Evolutionary conservation across 1,140 invertebrate species (phyloP), one percentile per base, ranked within the genome.

Genomic region (Drosophila cardini): DNA sequence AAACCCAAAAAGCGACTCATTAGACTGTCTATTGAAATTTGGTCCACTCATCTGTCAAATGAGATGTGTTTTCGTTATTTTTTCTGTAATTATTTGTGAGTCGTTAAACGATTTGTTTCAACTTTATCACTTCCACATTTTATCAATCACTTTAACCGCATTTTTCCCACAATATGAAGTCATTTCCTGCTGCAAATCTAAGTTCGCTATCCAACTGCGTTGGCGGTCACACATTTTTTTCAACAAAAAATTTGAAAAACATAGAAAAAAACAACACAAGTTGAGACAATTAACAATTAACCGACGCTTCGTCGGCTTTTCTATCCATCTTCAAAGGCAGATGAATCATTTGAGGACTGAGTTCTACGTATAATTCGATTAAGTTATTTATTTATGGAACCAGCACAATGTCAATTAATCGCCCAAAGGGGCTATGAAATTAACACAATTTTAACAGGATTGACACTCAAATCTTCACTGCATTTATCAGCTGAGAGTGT

Each of bases 321-420:
- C 46, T 48, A 43, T 8, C 11, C 48, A 32, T 50, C 48, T 50
- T 53, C 71, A 72, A 52, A 65, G 70, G 60, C 4, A 48, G 16
- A 63, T 86, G 83, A 86, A 68, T 87, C 82, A 86, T 73, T 16
- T 46, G 34, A 48, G 50, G 52, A 42, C 16, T 7, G n/a, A 32
- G 57, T 45, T 56, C 16, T 64, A 73, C 62, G 60, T 65, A 68
- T 76, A 77, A 86, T 86, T 86, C 76, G 79, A 86, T 86, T 87
- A 79, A 56, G 57, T 42, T 26, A 26, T 45, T 40, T 78, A 70
- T 73, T 77, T 73, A 79, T 87, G 68, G 64, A 83, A 80, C 62
- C 60, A 64, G 76, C 73, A 67, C 83, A 87, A 71, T 87, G 83
- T 76, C 83, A 87, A 87, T 89, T 87, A 89, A 87, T 87, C 65